Evolutionary conservation across 1,140 invertebrate species (phyloP), one percentile per base, ranked within the genome.

Genomic region (Drosophila micromelanica): DNA sequence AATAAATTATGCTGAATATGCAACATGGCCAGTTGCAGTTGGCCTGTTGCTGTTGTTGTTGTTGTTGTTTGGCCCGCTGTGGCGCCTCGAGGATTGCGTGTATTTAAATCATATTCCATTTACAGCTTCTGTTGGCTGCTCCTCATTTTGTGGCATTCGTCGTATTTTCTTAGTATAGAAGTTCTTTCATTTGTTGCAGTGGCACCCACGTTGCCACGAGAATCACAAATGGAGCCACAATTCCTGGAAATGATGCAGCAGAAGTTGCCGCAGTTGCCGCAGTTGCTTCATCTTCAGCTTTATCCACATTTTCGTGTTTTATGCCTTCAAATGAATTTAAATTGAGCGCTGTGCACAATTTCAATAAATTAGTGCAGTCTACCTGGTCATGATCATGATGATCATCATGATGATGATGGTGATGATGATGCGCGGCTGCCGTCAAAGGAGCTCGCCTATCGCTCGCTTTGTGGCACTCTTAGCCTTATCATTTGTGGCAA

Each of bases 81-180:
- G 78, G 78, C 78, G 78, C 78, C 78, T 70, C 56, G 20, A 81
- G 79, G 64, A 81, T 77, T 74, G 79, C 79, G 79, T 80, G 78
- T 80, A 73, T 76, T 76, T 80, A 80, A 80, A 80, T 80, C 78
- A 80, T 80, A 76, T 68, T 77, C 73, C 49, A 57, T 76, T 70
- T 64, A 55, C 75, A 81, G 79, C 78, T 81, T 77, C 79, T 81
- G 74, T 71, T 74, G 52, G 61, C 17, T n/a, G n/a, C 45, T 35
- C 17, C 37, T 42, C 38, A 43, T 32, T 35, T n/a, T 35, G 49
- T 17, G n/a, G 49, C 13, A 17, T 1, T 17, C 17, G 17, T 2
- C 1, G 17, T 17, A 49, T 5, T 3, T 30, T 0, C 27, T 32
- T 3, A 8, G 5, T 32, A 8, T 7, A 4, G 37, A 17, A 17